Base-by-base conservation (phyloP, 1,140 invertebrate species). In the Drosophila nikananu region DNA sequence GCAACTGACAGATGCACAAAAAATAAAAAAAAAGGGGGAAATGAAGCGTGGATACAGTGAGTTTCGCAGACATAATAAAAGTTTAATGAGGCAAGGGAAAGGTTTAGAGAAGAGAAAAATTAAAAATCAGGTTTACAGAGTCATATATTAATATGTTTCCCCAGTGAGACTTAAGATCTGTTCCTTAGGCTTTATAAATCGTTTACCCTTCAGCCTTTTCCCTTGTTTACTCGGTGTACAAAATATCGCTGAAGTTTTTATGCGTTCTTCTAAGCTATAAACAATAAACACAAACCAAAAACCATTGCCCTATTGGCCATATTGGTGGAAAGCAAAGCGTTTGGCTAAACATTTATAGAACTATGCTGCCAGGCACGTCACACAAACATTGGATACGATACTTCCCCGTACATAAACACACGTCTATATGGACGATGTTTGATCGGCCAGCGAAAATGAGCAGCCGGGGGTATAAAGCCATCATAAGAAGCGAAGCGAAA, bases 301-400 rank as follows among this genome's bases (percentile, higher is more conserved):
- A 30, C 17, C 25, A n/a, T 44, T 23, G 39, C 81, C 78, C 73
- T 86, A 77, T 77, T 73, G 60, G 42, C 44, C 63, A 62, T 52
- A 25, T 64, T 55, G 51, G 32, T 67, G 48, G 15, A 30, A 42
- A 44, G 58, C 35, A 32, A 65, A 46, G 9, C 37, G 37, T 66
- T 77, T 83, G 71, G 80, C 66, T 78, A 86, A 81, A 84, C 82
- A 86, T 81, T 84, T 81, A 78, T 84, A 84, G 82, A 83, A 83
- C 77, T 84, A 81, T 78, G 73, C 42, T 68, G 65, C 54, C 21
- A n/a, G 54, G 21, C 54, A 55, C 52, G 52, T 55, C 52, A 37
- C 65, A n/a, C 25, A 70, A 54, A 48, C 64, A 66, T 66, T n/a
- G n/a, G 48, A 44, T 54, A 23, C 54, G 35, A 37, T 52, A 27